Base-by-base conservation (phyloP, 2,797 vertebrate species). In the Acanthis flammea region DNA sequence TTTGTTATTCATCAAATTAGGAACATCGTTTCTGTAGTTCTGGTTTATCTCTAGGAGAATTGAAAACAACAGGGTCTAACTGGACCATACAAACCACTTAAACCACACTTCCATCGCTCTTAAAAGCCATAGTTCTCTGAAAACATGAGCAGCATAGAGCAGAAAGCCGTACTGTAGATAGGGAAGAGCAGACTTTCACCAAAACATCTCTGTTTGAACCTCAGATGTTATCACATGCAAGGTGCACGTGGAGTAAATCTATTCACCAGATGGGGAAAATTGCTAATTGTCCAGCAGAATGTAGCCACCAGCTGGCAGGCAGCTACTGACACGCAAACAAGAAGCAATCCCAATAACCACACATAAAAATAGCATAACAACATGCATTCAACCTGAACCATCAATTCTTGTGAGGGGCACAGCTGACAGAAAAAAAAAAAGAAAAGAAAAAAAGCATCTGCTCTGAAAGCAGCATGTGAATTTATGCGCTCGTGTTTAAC, bases 221-320 rank as follows among this genome's bases (percentile, higher is more conserved):
- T 91, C 82, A 90, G 51, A 60, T 58, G 6, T 42, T 92, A 86
- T 60, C 73, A 88, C 41, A 48, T 48, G 65, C 58, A 84, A 87
- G 81, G 75, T 55, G 25, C 79, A 78, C 11, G 19, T 1, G 3
- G 62, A 91, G 66, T 76, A 86, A 86, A 88, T 73, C 79, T 83
- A 81, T 57, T 83, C 82, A 82, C 60, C 93, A 95, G 83, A 88
- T 81, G 82, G 68, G 72, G 42, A 81, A 96, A 78, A 90, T 30
- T 91, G 70, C 37, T 94, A 92, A 91, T 73, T 96, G 87, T 90
- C 82, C 95, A 94, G 87, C 79, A 91, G 85, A 94, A 94, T 79
- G 60, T 41, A 95, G 44, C 73, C 87, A 94, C 87, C 92, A 94
- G 89, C 92, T 94, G 92, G 87, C 79, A 91, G 82, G 53, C 72